Conservation (phyloP, 2,797 vertebrate genomes). For the Sebastes reedi region DNA sequence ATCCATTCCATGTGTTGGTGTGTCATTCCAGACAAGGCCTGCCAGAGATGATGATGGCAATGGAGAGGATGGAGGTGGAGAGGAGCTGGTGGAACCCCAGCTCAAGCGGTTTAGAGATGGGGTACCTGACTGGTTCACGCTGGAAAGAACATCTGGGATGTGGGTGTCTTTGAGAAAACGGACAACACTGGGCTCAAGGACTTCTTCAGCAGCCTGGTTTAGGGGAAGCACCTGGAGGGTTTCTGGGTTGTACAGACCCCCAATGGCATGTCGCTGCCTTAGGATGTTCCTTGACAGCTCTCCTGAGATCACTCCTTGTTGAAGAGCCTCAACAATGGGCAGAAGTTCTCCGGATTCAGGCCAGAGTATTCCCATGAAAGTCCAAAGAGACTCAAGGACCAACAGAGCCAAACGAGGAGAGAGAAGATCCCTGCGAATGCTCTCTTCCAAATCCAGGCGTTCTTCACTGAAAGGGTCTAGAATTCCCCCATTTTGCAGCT, state of each 20-base stretch:
- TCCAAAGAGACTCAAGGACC: constrained; percentile 88
- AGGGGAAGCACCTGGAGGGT: constrained; percentile 85
- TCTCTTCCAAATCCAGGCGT: constrained; percentile 88
- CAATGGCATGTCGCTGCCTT: constrained; percentile 81
- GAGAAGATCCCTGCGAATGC: constrained; percentile 85
- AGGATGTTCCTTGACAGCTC: constrained; percentile 85
- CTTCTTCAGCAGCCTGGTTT: constrained; percentile 72
- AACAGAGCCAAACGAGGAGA: constrained; percentile 84
- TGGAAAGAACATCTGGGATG: constrained; percentile 87
- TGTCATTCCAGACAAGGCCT: constrained; percentile 39
- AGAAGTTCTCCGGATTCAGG: constrained; percentile 92
- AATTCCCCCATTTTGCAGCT: constrained; percentile 90
- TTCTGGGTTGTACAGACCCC: constrained; percentile 87
- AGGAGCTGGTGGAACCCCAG: constrained; percentile 65
- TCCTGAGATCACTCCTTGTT: constrained; percentile 87
- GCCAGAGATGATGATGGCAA: constrained; percentile 38
- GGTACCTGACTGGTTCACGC: constrained; percentile 71
- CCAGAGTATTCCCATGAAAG: constrained; percentile 90
- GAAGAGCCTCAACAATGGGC: constrained; percentile 85
- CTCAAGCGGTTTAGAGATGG: constrained; percentile 69
- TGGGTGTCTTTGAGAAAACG: constrained; percentile 78
- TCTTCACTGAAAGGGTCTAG: constrained; percentile 84
- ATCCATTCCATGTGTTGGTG: constrained; percentile 40
- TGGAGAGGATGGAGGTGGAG: constrained; percentile 49
- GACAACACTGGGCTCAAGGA: constrained; percentile 63